Evolutionary conservation across 2,888 invertebrate species (phyloP), one percentile per base, ranked within the genome.

Genomic region (Melikaiella ostensackeni): DNA sequence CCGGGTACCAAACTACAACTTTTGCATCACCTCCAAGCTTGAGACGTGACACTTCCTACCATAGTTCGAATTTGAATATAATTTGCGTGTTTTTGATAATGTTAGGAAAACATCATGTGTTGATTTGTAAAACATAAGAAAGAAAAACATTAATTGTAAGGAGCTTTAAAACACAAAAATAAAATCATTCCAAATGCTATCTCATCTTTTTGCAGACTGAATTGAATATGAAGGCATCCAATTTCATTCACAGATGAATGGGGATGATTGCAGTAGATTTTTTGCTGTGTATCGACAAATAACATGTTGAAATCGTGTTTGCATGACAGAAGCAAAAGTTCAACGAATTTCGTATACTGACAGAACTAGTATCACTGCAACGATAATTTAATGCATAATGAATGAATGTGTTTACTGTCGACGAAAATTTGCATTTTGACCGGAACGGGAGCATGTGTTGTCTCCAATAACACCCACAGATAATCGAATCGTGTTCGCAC

Each of bases 321-420:
- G 24, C 11, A 57, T 24, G 1, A 13, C 1, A 9, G 11, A 2
- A 24, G 57, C 9, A 35, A 35, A 35, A 33, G 35, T 63, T 63
- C 35, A 21, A 35, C n/a, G 35, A 19, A 35, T 33, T 62, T n/a
- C 33, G n/a, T 35, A n/a, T 21, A 63, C 63, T 38, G n/a, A 38
- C 21, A 24, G 64, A 16, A 13, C 24, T 7, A 66, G 66, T 66
- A 66, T 66, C 42, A 66, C 38, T 66, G 42, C 66, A 42, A 27
- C 19, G 8, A 46, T 66, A 66, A 66, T 66, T 66, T 46, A 66
- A 27, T 66, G 24, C 13, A 57, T 66, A 66, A 66, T 66, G 66
- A 24, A 42, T 66, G 42, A 66, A 46, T 42, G 46, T 66, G 19
- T 66, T 66, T 66, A 66, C 24, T 19, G 66, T 66, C 42, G 9